A percentile compares a stretch with the other conserved stretches of the same genome.
phyloP scores from a whole-genome alignment of 2,888 invertebrate genomes.

The Lepidocyrtoides sp. region DNA sequence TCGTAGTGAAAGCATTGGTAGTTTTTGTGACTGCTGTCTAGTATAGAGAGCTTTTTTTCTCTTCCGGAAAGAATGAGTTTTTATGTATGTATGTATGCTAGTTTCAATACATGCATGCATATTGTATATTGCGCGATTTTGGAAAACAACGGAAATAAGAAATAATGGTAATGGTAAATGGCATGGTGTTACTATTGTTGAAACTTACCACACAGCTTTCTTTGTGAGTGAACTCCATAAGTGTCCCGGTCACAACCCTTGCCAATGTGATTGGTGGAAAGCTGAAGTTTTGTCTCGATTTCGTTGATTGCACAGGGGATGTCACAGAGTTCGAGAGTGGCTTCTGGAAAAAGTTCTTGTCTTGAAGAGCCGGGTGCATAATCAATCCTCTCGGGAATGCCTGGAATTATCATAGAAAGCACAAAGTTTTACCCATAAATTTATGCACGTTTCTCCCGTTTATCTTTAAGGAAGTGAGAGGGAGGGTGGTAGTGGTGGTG shows the following conservation, averaged over 20 bases:
- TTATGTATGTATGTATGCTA: constrained; percentile 31
- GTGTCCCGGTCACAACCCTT: constrained; percentile 99
- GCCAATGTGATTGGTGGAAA: constrained; percentile 95
- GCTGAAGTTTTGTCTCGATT: constrained; percentile 88
- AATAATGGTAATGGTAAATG: constrained; percentile 55
- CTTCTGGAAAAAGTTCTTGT: constrained; percentile 93
- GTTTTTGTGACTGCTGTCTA: neutral
- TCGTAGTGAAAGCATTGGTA: neutral
- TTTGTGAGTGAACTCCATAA: constrained; percentile 94
- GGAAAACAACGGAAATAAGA: constrained; percentile 60
- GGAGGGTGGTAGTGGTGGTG: neutral
- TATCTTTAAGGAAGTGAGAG: constrained; percentile 58
- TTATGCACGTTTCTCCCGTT: constrained; percentile 75
- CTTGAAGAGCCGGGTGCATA: constrained; percentile 92
- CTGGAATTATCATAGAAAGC: constrained; percentile 87
- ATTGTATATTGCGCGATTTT: constrained; percentile 18
- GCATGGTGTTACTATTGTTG: constrained; percentile 28
- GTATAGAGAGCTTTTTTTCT: neutral
- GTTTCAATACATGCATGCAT: neutral
- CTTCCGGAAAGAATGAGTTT: neutral
- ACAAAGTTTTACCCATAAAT: constrained; percentile 85
- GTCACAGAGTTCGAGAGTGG: constrained; percentile 89
- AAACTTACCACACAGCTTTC: constrained; percentile 92
- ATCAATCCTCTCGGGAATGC: constrained; percentile 94
- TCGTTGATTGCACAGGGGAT: constrained; percentile 87